Conservation (phyloP, 2,113 vertebrate species). For the Saccopteryx leptura region DNA sequence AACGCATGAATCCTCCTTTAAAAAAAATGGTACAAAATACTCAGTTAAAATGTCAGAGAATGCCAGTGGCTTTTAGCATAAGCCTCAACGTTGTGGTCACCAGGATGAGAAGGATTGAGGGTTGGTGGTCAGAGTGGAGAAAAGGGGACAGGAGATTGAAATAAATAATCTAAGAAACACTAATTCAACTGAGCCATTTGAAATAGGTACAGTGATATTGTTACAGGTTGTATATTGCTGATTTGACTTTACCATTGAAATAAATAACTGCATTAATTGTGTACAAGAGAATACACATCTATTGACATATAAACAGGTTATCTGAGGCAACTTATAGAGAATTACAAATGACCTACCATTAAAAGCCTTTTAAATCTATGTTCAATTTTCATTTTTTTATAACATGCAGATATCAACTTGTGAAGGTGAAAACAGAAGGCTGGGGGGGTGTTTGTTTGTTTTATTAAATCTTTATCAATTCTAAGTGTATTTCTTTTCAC, state of each 20-base stretch:
- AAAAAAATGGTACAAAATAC: slow-evolving; percentile 12
- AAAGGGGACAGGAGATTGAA: not conserved
- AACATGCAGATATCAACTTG: not conserved
- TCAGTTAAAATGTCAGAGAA: slow-evolving; percentile 25
- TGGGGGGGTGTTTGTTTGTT: not conserved
- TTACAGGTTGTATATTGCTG: not conserved
- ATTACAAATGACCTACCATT: not conserved
- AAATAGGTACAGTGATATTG: slow-evolving; percentile 24
- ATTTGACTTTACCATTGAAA: slow-evolving; percentile 32
- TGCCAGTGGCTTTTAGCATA: not conserved
- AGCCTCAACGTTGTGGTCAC: not conserved
- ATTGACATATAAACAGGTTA: not conserved
- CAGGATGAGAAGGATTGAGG: not conserved
- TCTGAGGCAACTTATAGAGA: slow-evolving; percentile 8
- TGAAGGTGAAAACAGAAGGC: not conserved
- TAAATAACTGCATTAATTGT: slow-evolving; percentile 37
- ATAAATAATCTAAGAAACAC: slow-evolving; percentile 7
- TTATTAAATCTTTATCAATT: slow-evolving; percentile 48
- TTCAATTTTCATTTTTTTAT: slow-evolving; percentile 57
- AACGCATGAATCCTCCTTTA: not conserved
- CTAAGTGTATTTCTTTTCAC: slow-evolving; percentile 16
- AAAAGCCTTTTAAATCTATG: slow-evolving; percentile 41
- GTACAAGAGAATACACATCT: not conserved
- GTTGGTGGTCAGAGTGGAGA: not conserved
- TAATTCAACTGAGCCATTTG: slow-evolving; percentile 22